phyloP scores from a whole-genome alignment of 1,140 invertebrate species.

The Meloidogyne hapla region DNA sequence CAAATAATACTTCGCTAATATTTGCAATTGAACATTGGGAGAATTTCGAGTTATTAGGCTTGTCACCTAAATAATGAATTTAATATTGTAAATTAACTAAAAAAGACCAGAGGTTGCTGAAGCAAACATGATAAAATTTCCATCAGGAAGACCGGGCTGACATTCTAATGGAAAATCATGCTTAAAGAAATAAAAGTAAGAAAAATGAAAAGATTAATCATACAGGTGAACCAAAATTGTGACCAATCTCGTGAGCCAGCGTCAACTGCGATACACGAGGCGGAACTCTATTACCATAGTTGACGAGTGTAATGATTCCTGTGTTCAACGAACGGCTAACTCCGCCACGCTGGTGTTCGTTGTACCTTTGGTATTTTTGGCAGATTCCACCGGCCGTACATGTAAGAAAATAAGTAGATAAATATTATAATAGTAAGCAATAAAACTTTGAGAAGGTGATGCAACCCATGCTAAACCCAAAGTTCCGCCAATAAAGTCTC shows the following conservation, averaged over 20 bases:
- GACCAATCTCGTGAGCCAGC: slow-evolving; percentile 96
- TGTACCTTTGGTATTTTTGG: slow-evolving; percentile 94
- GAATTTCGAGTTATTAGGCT: slow-evolving; percentile 91
- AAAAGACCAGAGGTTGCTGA: slow-evolving; percentile 78
- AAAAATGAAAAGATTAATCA: neutral
- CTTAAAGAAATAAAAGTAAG: slow-evolving; percentile 67
- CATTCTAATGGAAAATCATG: slow-evolving; percentile 92
- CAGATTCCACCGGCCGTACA: slow-evolving; percentile 96
- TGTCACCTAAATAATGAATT: slow-evolving; percentile 70
- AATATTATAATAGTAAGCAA: neutral
- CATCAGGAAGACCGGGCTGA: slow-evolving; percentile 82
- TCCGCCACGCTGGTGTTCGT: slow-evolving; percentile 85
- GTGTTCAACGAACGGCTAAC: slow-evolving; percentile 94
- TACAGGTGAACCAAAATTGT: slow-evolving; percentile 96
- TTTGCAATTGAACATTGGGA: slow-evolving; percentile 88
- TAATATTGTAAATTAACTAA: neutral
- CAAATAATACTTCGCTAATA: slow-evolving; percentile 88
- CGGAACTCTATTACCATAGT: slow-evolving; percentile 89
- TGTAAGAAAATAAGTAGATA: slow-evolving; percentile 51
- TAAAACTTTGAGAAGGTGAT: slow-evolving; percentile 70
- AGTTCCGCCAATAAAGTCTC: slow-evolving; percentile 93
- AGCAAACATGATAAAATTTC: slow-evolving; percentile 97
- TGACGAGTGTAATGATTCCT: slow-evolving; percentile 97
- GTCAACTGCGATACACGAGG: slow-evolving; percentile 95
- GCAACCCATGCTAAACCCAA: slow-evolving; percentile 97